These are phyloP conservation scores for Abscondita cerata DNA, from an alignment of 2,888 invertebrate species.

Conservation along the genomic window DNA sequence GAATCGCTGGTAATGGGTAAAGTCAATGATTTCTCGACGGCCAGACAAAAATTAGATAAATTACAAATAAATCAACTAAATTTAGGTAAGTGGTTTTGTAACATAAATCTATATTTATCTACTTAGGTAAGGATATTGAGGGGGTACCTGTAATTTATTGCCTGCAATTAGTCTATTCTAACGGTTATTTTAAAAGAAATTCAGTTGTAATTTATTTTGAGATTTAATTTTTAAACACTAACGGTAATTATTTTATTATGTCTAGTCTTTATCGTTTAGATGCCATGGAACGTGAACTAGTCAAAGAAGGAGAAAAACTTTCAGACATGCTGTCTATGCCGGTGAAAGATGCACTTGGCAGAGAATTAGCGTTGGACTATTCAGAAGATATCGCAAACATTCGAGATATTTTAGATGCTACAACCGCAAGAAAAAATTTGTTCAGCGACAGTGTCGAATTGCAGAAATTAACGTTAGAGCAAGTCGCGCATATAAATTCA, in stretches of 20 bases:
- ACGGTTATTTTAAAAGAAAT: no score
- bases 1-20: slow-evolving; percentile 71
- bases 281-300: slow-evolving; percentile 69
- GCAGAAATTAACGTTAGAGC: slow-evolving; percentile 78
- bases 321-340: slow-evolving; percentile 80
- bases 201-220: no score
- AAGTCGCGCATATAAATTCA: slow-evolving; percentile 75
- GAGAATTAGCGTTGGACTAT: slow-evolving; percentile 73
- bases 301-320: slow-evolving; percentile 77
- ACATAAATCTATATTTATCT: no score
- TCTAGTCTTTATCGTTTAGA: slow-evolving; percentile 61
- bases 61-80: slow-evolving; percentile 67
- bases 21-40: slow-evolving; percentile 64
- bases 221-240: no score
- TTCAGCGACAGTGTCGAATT: slow-evolving; percentile 78
- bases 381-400: slow-evolving; percentile 76
- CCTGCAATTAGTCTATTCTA: no score
- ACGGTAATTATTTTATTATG: no score
- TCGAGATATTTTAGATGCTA: slow-evolving; percentile 72
- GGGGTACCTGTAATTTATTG: no score
- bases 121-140: no score
- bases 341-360: slow-evolving; percentile 77
- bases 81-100: slow-evolving; percentile 70
- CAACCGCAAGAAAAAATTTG: slow-evolving; percentile 72
- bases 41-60: slow-evolving; percentile 64